A percentile compares a stretch with the other conserved stretches of the same genome.
Evolutionary conservation across 2,888 invertebrate species (phyloP).

Genomic region (Hirtodrosophila cameraria): DNA sequence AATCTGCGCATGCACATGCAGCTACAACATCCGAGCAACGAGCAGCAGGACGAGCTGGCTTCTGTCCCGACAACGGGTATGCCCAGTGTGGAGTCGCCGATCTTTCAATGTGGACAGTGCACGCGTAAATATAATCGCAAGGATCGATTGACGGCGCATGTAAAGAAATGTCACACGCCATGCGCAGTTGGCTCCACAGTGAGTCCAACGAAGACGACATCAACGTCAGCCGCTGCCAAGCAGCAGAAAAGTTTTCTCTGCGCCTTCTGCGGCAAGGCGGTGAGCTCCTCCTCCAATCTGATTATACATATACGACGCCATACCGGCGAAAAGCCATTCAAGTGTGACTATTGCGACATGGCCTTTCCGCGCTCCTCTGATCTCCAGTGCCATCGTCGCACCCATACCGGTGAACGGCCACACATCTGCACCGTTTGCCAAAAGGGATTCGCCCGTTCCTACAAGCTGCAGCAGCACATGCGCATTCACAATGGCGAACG

Average conservation of each 20-base stretch:
- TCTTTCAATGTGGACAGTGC: constrained; percentile 79
- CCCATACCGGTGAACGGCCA: constrained; percentile 87
- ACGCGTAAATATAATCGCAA: constrained; percentile 82
- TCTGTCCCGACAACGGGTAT: background rate
- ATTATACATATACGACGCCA: constrained; percentile 89
- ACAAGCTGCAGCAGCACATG: constrained; percentile 87
- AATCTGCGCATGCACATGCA: constrained; percentile 78
- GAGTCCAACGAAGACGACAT: background rate
- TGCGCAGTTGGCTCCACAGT: background rate
- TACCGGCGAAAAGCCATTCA: constrained; percentile 88
- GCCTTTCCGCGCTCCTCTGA: constrained; percentile 88
- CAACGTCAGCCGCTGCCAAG: constrained; percentile 20
- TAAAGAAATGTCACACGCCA: constrained; percentile 72
- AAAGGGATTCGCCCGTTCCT: constrained; percentile 86
- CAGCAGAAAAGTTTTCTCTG: constrained; percentile 85
- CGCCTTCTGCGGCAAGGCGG: constrained; percentile 86
- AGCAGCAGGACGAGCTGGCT: constrained; percentile 6
- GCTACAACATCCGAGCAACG: constrained; percentile 54
- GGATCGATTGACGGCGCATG: constrained; percentile 80
- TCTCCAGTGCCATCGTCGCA: constrained; percentile 86
- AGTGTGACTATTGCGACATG: constrained; percentile 87
- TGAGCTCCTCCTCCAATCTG: constrained; percentile 87
- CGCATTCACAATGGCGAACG: constrained; percentile 86
- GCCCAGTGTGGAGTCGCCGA: constrained; percentile 36
- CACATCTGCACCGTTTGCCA: constrained; percentile 83